A percentile compares a stretch with the other conserved stretches of the same genome.
phyloP scores from a whole-genome alignment of 2,888 invertebrate genomes.

The Merodon equestris region DNA sequence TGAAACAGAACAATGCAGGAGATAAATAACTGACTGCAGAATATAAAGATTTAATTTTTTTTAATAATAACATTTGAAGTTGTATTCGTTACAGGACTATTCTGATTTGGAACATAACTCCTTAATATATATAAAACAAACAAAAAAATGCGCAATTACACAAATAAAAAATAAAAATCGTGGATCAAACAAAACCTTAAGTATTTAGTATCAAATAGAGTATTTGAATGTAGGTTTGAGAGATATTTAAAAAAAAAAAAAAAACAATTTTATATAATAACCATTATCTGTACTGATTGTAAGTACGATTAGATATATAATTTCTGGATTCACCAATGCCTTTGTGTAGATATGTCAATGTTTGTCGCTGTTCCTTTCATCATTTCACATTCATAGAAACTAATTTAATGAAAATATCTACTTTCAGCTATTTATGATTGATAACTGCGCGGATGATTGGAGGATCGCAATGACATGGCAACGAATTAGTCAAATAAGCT shows the following conservation, averaged over 20 bases:
- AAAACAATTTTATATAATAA: no score
- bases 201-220: conserved; percentile 5
- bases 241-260: conserved; percentile 7
- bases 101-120: conserved; percentile 58
- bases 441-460: conserved; percentile 99
- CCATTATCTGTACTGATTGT: conserved; percentile 53
- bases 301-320: conserved; percentile 39
- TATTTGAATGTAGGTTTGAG: conserved; percentile 16
- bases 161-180: conserved; percentile 21
- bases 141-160: conserved; percentile 17
- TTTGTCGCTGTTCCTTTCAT: conserved; percentile 61
- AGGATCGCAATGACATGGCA: conserved; percentile 99
- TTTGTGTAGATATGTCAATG: conserved; percentile 63
- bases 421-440: conserved; percentile 99
- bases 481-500: conserved; percentile 93
- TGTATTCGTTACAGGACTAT: conserved; percentile 66
- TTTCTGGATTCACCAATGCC: conserved; percentile 3
- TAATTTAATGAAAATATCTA: neutral
- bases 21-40: no score
- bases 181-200: no score
- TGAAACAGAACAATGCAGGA: neutral
- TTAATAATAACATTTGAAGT: conserved; percentile 65
- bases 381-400: no score
- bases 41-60: conserved; percentile 9
- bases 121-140: conserved; percentile 26